phyloP scores from a whole-genome alignment of 2,113 vertebrate genomes.

The Sclerurus mexicanus region DNA sequence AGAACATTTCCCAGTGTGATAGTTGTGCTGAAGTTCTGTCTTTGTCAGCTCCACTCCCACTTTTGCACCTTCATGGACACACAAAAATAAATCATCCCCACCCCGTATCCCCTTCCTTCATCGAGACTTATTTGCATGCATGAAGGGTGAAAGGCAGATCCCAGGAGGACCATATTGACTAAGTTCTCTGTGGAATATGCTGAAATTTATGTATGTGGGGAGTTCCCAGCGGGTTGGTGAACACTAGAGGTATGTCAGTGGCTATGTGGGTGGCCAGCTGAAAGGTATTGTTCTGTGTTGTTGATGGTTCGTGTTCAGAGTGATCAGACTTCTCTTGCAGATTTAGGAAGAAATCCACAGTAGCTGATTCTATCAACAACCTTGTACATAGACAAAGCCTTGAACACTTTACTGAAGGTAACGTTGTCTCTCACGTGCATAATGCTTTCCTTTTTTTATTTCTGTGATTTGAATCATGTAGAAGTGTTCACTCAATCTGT shows the following conservation, averaged over 20 bases:
- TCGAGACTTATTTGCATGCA: neutral
- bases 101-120: neutral
- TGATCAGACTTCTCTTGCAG: constrained; percentile 66
- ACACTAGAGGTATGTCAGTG: neutral
- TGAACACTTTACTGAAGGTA: constrained; percentile 91
- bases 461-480: neutral
- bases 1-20: neutral
- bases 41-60: neutral
- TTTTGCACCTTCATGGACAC: neutral
- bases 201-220: neutral
- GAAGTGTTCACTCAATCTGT: neutral
- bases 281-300: neutral
- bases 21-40: neutral
- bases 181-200: neutral
- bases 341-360: constrained; percentile 87
- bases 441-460: neutral
- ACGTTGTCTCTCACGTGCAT: rapidly evolving
- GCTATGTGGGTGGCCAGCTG: neutral
- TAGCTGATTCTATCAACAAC: constrained; percentile 84
- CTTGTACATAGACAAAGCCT: constrained; percentile 77
- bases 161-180: neutral
- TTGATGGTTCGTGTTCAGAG: neutral
- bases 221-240: neutral
- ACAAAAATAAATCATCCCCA: neutral
- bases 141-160: neutral